These are phyloP conservation scores for Lydus trimaculatus DNA, from an alignment of 2,888 invertebrate genomes.

Conservation along the genomic window DNA sequence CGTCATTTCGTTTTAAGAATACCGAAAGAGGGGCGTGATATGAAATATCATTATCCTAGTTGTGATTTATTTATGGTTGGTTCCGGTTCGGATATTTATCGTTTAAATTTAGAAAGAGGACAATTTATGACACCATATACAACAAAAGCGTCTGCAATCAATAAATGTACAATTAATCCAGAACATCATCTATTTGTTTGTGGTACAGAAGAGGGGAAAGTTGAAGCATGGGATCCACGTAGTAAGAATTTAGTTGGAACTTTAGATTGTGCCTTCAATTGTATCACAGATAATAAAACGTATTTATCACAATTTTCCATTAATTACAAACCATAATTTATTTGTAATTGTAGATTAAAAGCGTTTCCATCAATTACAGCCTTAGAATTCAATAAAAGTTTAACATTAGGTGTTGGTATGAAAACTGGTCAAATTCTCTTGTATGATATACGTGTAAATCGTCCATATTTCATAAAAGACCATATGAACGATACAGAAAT, in stretches of 20 bases:
- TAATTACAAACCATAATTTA: slow-evolving; percentile 11
- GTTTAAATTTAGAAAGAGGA: slow-evolving; percentile 95
- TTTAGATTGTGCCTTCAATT: slow-evolving; percentile 82
- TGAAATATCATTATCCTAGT: slow-evolving; percentile 87
- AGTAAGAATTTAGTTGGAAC: slow-evolving; percentile 76
- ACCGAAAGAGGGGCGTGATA: slow-evolving; percentile 94
- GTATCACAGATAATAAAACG: slow-evolving; percentile 66
- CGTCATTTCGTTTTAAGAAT: slow-evolving; percentile 89
- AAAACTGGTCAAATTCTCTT: slow-evolving; percentile 92
- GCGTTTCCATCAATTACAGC: slow-evolving; percentile 79
- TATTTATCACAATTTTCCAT: slow-evolving; percentile 47
- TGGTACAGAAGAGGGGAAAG: slow-evolving; percentile 88
- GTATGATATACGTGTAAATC: slow-evolving; percentile 92
- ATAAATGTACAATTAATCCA: slow-evolving; percentile 86
- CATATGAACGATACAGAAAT: slow-evolving; percentile 95
- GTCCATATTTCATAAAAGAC: slow-evolving; percentile 90
- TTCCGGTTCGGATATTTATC: slow-evolving; percentile 86
- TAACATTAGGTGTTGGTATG: slow-evolving; percentile 90
- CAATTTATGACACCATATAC: slow-evolving; percentile 88
- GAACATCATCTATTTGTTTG: slow-evolving; percentile 86
- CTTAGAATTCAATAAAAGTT: slow-evolving; percentile 76
- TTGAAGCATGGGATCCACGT: slow-evolving; percentile 98
- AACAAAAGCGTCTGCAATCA: slow-evolving; percentile 77
- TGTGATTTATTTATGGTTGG: slow-evolving; percentile 95
- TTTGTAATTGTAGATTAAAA: slow-evolving; percentile 64